phyloP scores from a whole-genome alignment of 1,140 invertebrate species.

The Caerostris extrusa region DNA sequence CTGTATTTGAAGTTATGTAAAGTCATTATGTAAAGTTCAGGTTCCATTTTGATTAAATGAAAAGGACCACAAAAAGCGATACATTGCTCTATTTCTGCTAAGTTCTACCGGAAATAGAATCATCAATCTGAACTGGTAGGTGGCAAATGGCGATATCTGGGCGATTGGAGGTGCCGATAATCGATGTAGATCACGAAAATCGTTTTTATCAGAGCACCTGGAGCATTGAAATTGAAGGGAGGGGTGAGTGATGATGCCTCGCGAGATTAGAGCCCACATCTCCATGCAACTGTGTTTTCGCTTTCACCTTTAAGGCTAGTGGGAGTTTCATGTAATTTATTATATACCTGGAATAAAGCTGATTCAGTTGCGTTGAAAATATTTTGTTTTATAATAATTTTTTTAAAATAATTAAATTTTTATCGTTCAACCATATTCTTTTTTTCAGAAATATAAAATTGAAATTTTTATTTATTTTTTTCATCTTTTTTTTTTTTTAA shows the following conservation, averaged over 20 bases:
- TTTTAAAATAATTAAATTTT: no score
- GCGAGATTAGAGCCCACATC: neutral
- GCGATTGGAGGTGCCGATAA: slow-evolving; percentile 11
- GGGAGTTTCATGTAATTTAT: neutral
- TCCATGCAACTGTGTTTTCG: neutral
- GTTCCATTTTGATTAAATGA: neutral
- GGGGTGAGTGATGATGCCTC: neutral
- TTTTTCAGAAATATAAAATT: no score
- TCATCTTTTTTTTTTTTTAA: no score
- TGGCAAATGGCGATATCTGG: slow-evolving; percentile 17
- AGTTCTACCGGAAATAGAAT: neutral
- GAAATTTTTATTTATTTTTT: no score
- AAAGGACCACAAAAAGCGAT: neutral
- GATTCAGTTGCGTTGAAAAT: neutral
- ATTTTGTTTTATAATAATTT: no score
- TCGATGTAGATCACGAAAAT: neutral
- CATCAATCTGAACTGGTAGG: slow-evolving; percentile 28
- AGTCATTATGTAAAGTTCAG: no score
- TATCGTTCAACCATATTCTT: no score
- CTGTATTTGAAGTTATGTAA: no score
- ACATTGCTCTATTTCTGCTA: neutral
- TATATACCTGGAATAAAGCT: neutral
- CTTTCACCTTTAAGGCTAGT: neutral
- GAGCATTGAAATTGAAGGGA: slow-evolving; percentile 35
- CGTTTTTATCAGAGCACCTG: slow-evolving; percentile 10